Conservation (phyloP, 2,888 invertebrate genomes). For the Hipparchia sbordonii region DNA sequence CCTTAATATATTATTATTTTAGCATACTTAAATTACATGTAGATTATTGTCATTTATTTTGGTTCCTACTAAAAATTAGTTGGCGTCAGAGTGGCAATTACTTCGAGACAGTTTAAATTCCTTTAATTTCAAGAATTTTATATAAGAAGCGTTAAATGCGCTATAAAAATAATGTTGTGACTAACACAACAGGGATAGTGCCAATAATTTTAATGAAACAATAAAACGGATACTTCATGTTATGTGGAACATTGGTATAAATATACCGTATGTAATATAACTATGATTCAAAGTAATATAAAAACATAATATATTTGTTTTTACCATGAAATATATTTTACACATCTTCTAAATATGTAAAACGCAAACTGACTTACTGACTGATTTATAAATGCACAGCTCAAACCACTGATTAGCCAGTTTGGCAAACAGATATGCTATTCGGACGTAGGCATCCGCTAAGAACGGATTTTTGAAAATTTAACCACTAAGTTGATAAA, state of each 20-base stretch:
- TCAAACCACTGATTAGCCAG: too few species aligned
- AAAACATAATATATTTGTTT: too few species aligned
- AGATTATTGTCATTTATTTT: slow-evolving; percentile 9
- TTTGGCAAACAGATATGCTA: too few species aligned
- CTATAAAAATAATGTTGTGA: slow-evolving; percentile 9
- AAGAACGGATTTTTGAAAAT: too few species aligned
- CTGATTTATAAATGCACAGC: too few species aligned
- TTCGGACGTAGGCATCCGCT: too few species aligned
- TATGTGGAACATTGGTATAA: neutral
- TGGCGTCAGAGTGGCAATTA: slow-evolving; percentile 9
- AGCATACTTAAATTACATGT: neutral
- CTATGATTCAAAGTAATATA: too few species aligned
- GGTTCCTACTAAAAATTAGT: neutral
- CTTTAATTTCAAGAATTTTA: slow-evolving; percentile 1
- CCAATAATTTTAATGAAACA: slow-evolving; percentile 9
- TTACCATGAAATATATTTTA: too few species aligned
- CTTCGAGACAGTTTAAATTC: slow-evolving; percentile 1
- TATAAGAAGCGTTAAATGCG: neutral
- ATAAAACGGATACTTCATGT: neutral
- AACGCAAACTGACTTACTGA: too few species aligned
- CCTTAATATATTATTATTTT: too few species aligned
- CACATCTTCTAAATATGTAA: too few species aligned
- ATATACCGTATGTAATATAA: neutral
- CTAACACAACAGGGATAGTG: slow-evolving; percentile 9
- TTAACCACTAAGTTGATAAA: too few species aligned